Conservation (phyloP, 2,888 invertebrate species). For the Eugnorisma glareosa region DNA sequence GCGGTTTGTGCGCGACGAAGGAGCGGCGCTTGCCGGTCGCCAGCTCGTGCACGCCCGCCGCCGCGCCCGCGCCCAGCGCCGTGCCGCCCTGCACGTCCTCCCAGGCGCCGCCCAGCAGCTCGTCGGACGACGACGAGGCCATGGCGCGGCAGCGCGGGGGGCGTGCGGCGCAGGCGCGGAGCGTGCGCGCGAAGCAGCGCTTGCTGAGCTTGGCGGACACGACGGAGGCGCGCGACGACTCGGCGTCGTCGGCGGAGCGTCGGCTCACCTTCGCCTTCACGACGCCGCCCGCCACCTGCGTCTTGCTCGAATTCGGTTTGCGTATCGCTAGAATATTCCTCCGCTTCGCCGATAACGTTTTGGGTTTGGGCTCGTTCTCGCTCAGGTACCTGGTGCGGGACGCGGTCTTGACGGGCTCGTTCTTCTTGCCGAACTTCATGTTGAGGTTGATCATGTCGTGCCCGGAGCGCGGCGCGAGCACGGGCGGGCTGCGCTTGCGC, state of each 20-base stretch:
- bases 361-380: constrained; percentile 85
- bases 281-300: constrained; percentile 77
- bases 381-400: constrained; percentile 80
- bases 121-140: constrained; percentile 83
- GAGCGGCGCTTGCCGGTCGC: constrained; percentile 77
- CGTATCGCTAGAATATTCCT: constrained; percentile 85
- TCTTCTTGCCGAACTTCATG: constrained; percentile 80
- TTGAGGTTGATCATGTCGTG: constrained; percentile 80
- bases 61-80: constrained; percentile 66
- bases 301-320: constrained; percentile 85
- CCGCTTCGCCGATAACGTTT: constrained; percentile 81
- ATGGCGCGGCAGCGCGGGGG: constrained; percentile 72
- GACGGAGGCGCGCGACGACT: constrained; percentile 75
- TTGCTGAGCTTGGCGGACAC: constrained; percentile 79
- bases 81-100: constrained; percentile 81
- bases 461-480: constrained; percentile 78
- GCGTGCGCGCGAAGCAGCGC: constrained; percentile 78
- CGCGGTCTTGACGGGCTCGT: constrained; percentile 80
- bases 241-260: constrained; percentile 82
- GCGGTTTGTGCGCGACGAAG: constrained; percentile 77
- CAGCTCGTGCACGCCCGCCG: constrained; percentile 70
- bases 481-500: constrained; percentile 72
- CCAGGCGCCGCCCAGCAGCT: constrained; percentile 75
- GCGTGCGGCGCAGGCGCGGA: constrained; percentile 48
- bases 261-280: constrained; percentile 78